These are phyloP conservation scores for Hippocampus mohnikei DNA, from an alignment of 2,113 vertebrate species.

Conservation along the genomic window DNA sequence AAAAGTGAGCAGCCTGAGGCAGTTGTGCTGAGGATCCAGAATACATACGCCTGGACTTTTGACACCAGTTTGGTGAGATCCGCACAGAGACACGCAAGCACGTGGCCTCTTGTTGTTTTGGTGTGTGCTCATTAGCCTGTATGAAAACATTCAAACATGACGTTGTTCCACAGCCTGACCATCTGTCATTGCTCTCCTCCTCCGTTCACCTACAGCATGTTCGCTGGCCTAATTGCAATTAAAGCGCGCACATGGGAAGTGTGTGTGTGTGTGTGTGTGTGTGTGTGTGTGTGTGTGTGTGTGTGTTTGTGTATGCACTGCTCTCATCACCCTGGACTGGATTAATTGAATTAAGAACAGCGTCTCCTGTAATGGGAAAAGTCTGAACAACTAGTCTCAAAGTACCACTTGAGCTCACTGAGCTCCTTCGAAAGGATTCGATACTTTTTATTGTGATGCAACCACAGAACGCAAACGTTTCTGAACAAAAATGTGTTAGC, in stretches of 20 bases:
- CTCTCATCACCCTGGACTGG: neutral
- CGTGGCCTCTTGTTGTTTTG: neutral
- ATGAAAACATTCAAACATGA: slow-evolving; percentile 15
- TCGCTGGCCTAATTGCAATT: slow-evolving; percentile 36
- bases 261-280: no score
- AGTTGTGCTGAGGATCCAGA: neutral
- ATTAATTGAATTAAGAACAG: neutral
- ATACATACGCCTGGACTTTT: neutral
- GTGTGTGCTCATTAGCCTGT: slow-evolving; percentile 15
- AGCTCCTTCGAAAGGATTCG: neutral
- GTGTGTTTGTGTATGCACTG: neutral
- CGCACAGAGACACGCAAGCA: neutral
- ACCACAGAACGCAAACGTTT: no score
- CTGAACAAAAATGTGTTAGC: neutral
- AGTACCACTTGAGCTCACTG: neutral
- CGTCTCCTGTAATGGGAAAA: neutral
- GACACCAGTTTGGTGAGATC: neutral
- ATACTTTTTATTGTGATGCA: no score
- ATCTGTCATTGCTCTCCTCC: slow-evolving; percentile 15
- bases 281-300: no score
- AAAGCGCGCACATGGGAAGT: slow-evolving; percentile 4
- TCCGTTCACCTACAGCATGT: slow-evolving; percentile 1
- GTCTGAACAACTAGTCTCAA: neutral
- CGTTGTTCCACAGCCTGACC: slow-evolving; percentile 23
- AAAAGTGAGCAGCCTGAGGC: no score